Percentiles rank a stretch among this genome's conserved stretches.
These are phyloP conservation scores for Myripristis murdjan DNA, from an alignment of 2,797 vertebrate species.

Conservation along the genomic window DNA sequence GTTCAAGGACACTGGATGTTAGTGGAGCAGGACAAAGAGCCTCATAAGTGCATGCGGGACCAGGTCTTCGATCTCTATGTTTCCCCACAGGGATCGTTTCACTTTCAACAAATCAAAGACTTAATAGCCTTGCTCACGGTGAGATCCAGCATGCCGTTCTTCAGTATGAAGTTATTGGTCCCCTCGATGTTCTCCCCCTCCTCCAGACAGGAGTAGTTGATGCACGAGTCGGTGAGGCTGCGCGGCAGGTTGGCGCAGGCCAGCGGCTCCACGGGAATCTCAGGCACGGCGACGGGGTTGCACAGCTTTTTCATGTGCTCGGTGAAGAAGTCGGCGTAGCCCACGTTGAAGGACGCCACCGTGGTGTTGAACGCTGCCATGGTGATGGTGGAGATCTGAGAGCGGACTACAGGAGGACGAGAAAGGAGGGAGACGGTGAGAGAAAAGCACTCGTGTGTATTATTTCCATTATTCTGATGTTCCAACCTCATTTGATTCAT, in stretches of 20 bases:
- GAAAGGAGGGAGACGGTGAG: background rate
- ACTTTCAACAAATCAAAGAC: background rate
- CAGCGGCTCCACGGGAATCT: constrained; percentile 93
- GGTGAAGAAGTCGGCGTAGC: constrained; percentile 97
- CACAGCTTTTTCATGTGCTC: constrained; percentile 99
- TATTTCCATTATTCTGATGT: no score
- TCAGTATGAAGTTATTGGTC: constrained; percentile 97
- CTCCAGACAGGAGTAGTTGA: constrained; percentile 97
- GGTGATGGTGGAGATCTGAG: constrained; percentile 99
- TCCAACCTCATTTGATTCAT: no score
- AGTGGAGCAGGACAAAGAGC: no score
- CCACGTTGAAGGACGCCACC: constrained; percentile 97
- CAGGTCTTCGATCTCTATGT: background rate
- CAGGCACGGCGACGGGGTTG: constrained; percentile 92
- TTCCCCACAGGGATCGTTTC: background rate
- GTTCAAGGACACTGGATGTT: no score
- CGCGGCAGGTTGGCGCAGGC: constrained; percentile 96
- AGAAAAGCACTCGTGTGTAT: no score
- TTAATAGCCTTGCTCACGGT: constrained; percentile 85
- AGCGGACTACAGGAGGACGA: constrained; percentile 87
- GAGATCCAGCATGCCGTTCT: constrained; percentile 98
- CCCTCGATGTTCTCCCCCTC: constrained; percentile 97
- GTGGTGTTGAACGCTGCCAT: constrained; percentile 99
- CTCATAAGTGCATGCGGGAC: no score
- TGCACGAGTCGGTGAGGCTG: constrained; percentile 98